Percentiles rank a stretch among this genome's conserved stretches.
phyloP scores from a whole-genome alignment of 2,797 vertebrate species.

The Dallia pectoralis region DNA sequence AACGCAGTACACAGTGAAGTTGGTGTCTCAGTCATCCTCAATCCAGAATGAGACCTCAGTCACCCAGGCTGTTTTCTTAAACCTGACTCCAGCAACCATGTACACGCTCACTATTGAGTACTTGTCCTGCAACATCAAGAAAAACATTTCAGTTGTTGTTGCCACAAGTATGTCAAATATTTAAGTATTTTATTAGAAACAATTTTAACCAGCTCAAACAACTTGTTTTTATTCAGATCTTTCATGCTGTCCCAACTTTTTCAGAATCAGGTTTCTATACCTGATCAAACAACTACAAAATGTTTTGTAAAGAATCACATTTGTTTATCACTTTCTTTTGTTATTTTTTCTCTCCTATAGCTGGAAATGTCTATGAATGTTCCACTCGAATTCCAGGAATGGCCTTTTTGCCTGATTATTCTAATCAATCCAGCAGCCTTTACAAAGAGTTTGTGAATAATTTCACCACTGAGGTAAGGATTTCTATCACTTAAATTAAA shows the following conservation, averaged over 20 bases:
- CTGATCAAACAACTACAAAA: neutral
- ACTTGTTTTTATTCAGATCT: too few species aligned
- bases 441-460: constrained; percentile 13
- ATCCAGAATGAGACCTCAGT: neutral
- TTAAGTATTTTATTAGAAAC: neutral
- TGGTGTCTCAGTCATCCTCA: neutral
- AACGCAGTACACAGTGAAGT: constrained; percentile 9
- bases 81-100: constrained; percentile 16
- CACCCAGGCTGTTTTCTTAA: constrained; percentile 1
- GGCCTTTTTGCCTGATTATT: constrained; percentile 14
- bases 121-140: constrained; percentile 6
- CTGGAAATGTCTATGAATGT: constrained; percentile 20
- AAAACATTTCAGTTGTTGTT: constrained; percentile 12
- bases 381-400: constrained; percentile 14
- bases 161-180: constrained; percentile 17
- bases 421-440: constrained; percentile 15
- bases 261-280: too few species aligned
- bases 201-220: neutral
- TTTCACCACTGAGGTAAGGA: constrained; percentile 19
- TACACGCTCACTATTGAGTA: constrained; percentile 24
- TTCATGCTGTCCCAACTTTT: too few species aligned
- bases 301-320: neutral
- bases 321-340: neutral
- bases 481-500: neutral
- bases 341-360: neutral